Evolutionary conservation across 2,113 vertebrate genomes (phyloP).

Genomic region (Myiozetetes cayanensis): DNA sequence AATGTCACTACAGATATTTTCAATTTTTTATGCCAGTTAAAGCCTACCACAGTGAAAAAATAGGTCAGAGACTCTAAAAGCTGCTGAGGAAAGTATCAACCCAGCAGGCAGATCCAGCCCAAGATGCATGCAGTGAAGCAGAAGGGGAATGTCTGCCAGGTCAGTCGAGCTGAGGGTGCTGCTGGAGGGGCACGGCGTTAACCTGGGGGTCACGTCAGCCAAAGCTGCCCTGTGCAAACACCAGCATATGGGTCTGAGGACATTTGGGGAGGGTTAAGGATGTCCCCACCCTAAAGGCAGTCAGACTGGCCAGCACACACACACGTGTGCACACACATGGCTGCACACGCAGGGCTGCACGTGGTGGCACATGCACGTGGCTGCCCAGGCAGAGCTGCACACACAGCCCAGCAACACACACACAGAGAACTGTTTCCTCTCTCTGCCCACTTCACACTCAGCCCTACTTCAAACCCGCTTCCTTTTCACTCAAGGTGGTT

Average conservation of each 20-base stretch:
- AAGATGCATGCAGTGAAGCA: not conserved
- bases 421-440: not conserved
- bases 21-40: not conserved
- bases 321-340: not conserved
- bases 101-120: not conserved
- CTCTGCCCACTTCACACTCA: not conserved
- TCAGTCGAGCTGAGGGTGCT: not conserved
- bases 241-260: not conserved
- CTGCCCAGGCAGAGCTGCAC: not conserved
- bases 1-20: not conserved
- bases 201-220: not conserved
- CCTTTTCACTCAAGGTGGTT: not conserved
- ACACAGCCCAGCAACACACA: not conserved
- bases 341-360: not conserved
- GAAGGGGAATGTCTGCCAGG: not conserved
- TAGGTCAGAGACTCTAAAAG: slow-evolving; percentile 27
- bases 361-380: rapidly evolving
- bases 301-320: not conserved
- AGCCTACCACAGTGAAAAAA: not conserved
- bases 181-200: rapidly evolving
- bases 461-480: not conserved
- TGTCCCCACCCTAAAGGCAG: not conserved
- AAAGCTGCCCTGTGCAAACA: not conserved
- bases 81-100: not conserved
- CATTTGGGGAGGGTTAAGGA: not conserved